phyloP scores from a whole-genome alignment of 2,113 vertebrate species.

The Dryoscopus gambensis region DNA sequence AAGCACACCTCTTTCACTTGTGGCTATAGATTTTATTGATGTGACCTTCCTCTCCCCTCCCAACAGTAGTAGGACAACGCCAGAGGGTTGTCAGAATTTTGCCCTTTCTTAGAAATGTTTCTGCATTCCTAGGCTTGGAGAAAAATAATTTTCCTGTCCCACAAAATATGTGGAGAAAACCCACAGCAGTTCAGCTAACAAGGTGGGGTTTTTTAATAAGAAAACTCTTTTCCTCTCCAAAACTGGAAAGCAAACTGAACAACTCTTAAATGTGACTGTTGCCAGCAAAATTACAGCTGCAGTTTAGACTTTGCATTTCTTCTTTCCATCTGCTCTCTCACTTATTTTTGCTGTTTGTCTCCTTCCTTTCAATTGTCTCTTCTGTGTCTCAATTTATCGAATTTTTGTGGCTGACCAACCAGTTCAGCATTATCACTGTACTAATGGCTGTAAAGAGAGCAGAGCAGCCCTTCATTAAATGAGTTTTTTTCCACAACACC shows the following conservation, averaged over 20 bases:
- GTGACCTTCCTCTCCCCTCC: not conserved
- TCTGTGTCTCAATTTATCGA: conserved; percentile 29
- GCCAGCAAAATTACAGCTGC: conserved; percentile 9
- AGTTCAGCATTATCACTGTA: conserved; percentile 1
- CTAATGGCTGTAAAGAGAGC: conserved; percentile 3
- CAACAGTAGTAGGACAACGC: not conserved
- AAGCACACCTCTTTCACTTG: not conserved
- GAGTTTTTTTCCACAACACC: not conserved
- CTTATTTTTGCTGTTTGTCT: conserved; percentile 38
- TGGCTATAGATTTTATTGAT: not conserved
- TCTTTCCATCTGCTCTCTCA: conserved; percentile 33
- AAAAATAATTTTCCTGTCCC: not conserved
- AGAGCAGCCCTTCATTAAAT: not conserved
- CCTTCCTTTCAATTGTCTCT: conserved; percentile 26
- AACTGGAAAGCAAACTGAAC: not conserved
- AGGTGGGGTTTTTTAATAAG: not conserved
- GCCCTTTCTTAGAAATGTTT: not conserved
- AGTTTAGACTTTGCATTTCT: conserved; percentile 22
- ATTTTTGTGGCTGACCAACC: conserved; percentile 7
- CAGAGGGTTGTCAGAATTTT: not conserved
- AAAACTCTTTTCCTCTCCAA: not conserved
- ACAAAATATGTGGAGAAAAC: not conserved
- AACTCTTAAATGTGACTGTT: not conserved
- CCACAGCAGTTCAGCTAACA: not conserved
- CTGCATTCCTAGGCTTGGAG: not conserved